Evolutionary conservation across 2,797 vertebrate genomes (phyloP).

Genomic region (Cyprinodon diabolis): DNA sequence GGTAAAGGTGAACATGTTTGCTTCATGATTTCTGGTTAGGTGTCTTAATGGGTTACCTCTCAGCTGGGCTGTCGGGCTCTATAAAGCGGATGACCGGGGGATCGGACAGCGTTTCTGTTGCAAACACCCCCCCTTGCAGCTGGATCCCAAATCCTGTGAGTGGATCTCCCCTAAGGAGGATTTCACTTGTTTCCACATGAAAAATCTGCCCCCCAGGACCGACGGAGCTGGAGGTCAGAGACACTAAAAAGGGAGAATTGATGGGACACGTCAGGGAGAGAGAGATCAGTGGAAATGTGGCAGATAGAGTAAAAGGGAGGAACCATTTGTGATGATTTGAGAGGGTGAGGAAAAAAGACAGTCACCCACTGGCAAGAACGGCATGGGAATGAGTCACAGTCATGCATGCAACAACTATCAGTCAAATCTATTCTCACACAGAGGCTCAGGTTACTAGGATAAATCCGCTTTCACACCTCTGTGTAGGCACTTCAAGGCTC

Average conservation of each 20-base stretch:
- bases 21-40: slow-evolving; percentile 53
- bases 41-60: slow-evolving; percentile 84
- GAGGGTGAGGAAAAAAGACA: slow-evolving; percentile 22
- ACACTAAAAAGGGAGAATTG: slow-evolving; percentile 80
- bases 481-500: neutral
- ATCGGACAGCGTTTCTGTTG: slow-evolving; percentile 93
- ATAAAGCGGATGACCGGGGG: slow-evolving; percentile 95
- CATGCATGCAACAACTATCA: slow-evolving; percentile 42
- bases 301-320: slow-evolving; percentile 37
- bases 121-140: slow-evolving; percentile 98
- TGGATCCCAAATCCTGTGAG: slow-evolving; percentile 97
- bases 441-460: slow-evolving; percentile 10
- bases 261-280: slow-evolving; percentile 37
- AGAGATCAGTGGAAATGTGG: slow-evolving; percentile 39
- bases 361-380: slow-evolving; percentile 36
- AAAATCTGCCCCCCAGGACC: slow-evolving; percentile 97
- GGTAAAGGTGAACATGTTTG: slow-evolving; percentile 65
- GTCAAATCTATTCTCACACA: slow-evolving; percentile 43
- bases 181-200: slow-evolving; percentile 92
- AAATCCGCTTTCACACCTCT: neutral
- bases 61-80: slow-evolving; percentile 96
- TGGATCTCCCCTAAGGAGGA: slow-evolving; percentile 92
- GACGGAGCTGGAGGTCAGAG: slow-evolving; percentile 92
- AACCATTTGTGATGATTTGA: slow-evolving; percentile 31
- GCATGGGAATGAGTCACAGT: slow-evolving; percentile 54